Evolutionary conservation across 2,113 vertebrate species (phyloP), one percentile per base, ranked within the genome.

Genomic region (Grus americana): DNA sequence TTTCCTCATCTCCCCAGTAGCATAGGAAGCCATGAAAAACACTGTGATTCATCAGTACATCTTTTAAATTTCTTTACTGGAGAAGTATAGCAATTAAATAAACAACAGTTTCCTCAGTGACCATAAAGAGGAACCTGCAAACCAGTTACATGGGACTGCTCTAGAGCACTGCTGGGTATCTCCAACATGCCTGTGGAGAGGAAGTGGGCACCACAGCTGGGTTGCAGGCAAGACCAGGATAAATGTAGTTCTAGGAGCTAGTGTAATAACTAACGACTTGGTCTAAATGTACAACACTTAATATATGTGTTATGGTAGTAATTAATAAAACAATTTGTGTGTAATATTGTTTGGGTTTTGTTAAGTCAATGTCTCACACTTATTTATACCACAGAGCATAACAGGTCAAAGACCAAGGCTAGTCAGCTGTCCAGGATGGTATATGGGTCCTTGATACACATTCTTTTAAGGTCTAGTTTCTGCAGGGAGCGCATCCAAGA

Each of bases 311-410:
- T 21, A 85, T 13, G 23, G 29, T 46, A 32, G 5, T 81, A 63
- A 85, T 47, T 79, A 75, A 55, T 0, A 1, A 73, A 29, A 76
- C 3, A 30, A 47, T 71, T 52, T 74, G 17, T 65, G 44, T 10
- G 11, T 40, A 57, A 12, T 22, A 7, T 10, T 67, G 22, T 32
- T n/a, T 18, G 16, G 1, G 50, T 14, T 78, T 80, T 68, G 44
- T 62, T 8, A 3, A 76, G 47, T 61, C 73, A 75, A 26, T 9
- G 32, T 27, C n/a, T 10, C 54, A 73, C 15, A 22, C 3, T 79
- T 54, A 70, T 5, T 61, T 58, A 30, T 27, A 58, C 29, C 15
- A 63, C 1, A 0, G 30, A 75, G 15, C 10, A 11, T 0, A 2
- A 55, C 10, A 49, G 40, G 38, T 36, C 42, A 29, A 91, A 66